Conservation (phyloP, 2,888 invertebrate genomes). For the Leuctra nigra region DNA sequence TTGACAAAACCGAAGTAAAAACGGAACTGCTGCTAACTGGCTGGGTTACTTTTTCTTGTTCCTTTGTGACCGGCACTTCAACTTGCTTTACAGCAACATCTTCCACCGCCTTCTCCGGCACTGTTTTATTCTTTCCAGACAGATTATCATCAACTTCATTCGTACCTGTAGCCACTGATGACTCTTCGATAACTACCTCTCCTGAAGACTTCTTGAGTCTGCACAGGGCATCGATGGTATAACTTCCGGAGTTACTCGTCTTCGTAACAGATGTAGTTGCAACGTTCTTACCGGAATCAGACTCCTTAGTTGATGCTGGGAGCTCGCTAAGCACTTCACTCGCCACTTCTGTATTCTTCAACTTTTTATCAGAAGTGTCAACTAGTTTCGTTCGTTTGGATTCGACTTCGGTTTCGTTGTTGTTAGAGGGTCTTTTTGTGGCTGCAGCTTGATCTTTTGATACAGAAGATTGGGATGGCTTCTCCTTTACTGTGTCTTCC, state of each 20-base stretch:
- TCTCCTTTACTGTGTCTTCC: too few relatives aligned
- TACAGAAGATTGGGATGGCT: too few relatives aligned
- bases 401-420: background rate
- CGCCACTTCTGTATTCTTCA: background rate
- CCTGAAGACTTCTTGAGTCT: background rate
- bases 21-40: too few relatives aligned
- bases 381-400: background rate
- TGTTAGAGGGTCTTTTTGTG: background rate
- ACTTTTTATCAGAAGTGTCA: background rate
- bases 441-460: background rate
- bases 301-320: too few relatives aligned
- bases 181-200: background rate
- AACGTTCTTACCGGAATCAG: too few relatives aligned
- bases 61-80: background rate
- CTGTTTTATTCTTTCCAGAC: background rate
- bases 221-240: slow-evolving; percentile 23
- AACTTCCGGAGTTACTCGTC: slow-evolving; percentile 15
- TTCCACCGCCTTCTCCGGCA: background rate
- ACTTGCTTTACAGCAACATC: background rate
- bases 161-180: too few relatives aligned
- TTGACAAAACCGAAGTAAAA: background rate
- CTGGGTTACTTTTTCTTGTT: too few relatives aligned
- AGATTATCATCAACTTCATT: too few relatives aligned
- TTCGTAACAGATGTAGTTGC: background rate
- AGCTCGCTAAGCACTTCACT: too few relatives aligned